Base-by-base conservation (phyloP, 2,797 vertebrate species). In the Hippopotamyrus pictus region DNA sequence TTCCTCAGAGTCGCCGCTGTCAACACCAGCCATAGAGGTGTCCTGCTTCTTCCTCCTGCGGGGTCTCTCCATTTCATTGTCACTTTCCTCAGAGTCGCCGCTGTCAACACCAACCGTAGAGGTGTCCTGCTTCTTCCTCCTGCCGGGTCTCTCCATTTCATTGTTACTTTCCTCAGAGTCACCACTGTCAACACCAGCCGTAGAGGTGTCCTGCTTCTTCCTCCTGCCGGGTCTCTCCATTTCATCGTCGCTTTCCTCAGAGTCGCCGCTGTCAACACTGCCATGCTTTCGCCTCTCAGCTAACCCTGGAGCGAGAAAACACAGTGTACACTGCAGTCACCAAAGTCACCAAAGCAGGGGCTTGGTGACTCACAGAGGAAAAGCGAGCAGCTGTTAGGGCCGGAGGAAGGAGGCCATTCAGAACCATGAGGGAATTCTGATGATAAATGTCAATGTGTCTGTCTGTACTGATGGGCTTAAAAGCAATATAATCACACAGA, bases 201-300 rank as follows among this genome's bases (percentile, higher is more conserved):
- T 88, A 25, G 91, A 93, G 1, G 25, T 5, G 33, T 12, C 76
- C 76, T n/a, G 37, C 37, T 4, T 41, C 0, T 3, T 41, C 37
- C 37, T 41, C 37, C 2, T 41, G 37, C 37, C 37, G 37, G 37
- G 37, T 41, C 37, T 41, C 37, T 41, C 37, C 37, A 41, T 41
- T 41, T 41, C 37, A 41, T 41, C 5, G 37, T 41, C 37, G 37
- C 37, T 92, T 1, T 95, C 93, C 86, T 95, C 93, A 90, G 95
- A 96, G 87, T 92, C 91, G 90, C 94, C 91, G 53, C 90, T 90
- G 7, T 92, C 90, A 90, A 94, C 94, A 53, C 88, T 95, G 12
- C 92, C 91, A 29, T 92, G 90, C 89, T 97, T 98, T 90, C 97
- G 97, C 93, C 97, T 97, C 90, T 91, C 92, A 88, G 93, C 92